Evolutionary conservation across 1,140 invertebrate species (phyloP).

Genomic region (Diorhabda carinulata): DNA sequence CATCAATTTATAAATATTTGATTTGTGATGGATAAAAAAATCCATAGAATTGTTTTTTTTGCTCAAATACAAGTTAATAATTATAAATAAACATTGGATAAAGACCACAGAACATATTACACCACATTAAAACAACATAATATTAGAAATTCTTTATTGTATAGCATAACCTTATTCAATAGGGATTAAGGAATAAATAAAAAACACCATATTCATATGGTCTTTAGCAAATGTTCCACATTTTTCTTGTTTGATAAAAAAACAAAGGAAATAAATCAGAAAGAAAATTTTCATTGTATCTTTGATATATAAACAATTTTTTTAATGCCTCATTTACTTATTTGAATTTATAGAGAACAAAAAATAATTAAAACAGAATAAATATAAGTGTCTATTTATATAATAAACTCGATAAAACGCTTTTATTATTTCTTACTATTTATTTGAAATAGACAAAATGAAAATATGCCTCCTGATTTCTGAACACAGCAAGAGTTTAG

Average conservation of each 20-base stretch:
- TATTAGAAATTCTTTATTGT: slow-evolving; percentile 3
- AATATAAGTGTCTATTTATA: no score
- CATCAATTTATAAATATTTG: no score
- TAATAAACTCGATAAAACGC: no score
- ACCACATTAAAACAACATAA: not conserved
- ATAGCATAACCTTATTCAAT: not conserved
- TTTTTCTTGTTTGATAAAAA: not conserved
- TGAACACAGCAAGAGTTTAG: slow-evolving; percentile 30
- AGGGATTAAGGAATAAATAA: slow-evolving; percentile 25
- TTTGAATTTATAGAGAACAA: not conserved
- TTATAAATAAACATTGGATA: slow-evolving; percentile 30
- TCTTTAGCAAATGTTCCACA: slow-evolving; percentile 34
- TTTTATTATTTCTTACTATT: no score
- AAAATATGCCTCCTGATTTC: slow-evolving; percentile 65
- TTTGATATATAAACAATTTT: not conserved
- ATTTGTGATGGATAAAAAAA: no score
- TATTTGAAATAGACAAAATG: slow-evolving; percentile 23
- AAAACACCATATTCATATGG: slow-evolving; percentile 26
- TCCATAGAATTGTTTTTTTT: no score
- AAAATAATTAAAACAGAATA: not conserved
- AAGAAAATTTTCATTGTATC: slow-evolving; percentile 38
- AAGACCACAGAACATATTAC: slow-evolving; percentile 28
- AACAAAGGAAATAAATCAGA: slow-evolving; percentile 35
- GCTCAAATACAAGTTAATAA: no score
- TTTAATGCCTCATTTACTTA: not conserved